Evolutionary conservation across 2,113 vertebrate genomes (phyloP).

Genomic region (Centropristis striata): DNA sequence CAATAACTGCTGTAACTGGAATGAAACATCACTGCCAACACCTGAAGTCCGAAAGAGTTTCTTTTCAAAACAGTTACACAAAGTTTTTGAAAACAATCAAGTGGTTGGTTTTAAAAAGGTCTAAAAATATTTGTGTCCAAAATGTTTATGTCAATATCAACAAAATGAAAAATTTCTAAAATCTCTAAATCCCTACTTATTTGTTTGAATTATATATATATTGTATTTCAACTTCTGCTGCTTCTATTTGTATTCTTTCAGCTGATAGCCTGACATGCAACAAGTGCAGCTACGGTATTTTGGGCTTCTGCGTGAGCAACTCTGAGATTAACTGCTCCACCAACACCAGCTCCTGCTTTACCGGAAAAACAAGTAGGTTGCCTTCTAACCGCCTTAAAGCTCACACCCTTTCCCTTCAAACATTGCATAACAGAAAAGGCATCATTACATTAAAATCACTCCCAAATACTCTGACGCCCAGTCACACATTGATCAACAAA

Average conservation of each 20-base stretch:
- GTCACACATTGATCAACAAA: neutral
- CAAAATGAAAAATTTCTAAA: neutral
- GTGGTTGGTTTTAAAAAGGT: neutral
- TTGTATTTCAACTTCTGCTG: constrained; percentile 11
- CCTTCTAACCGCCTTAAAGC: neutral
- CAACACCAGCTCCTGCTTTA: constrained; percentile 63
- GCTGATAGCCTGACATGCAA: constrained; percentile 81
- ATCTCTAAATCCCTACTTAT: no score
- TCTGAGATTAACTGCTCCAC: accelerated
- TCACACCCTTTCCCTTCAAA: constrained; percentile 2
- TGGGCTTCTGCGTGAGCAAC: constrained; percentile 18
- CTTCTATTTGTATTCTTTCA: constrained; percentile 58
- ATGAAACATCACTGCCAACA: neutral
- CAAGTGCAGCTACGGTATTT: constrained; percentile 28
- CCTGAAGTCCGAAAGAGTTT: no score
- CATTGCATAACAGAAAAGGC: neutral
- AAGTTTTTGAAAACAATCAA: no score
- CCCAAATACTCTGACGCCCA: neutral
- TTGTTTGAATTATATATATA: no score
- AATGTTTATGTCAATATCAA: neutral
- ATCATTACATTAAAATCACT: neutral
- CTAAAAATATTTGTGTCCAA: neutral
- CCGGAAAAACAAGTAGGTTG: constrained; percentile 63
- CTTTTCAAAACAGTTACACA: no score
- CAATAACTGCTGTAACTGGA: neutral